Evolutionary conservation across 1,140 invertebrate species (phyloP).

Genomic region (Trachymyrmex cornetzi): DNA sequence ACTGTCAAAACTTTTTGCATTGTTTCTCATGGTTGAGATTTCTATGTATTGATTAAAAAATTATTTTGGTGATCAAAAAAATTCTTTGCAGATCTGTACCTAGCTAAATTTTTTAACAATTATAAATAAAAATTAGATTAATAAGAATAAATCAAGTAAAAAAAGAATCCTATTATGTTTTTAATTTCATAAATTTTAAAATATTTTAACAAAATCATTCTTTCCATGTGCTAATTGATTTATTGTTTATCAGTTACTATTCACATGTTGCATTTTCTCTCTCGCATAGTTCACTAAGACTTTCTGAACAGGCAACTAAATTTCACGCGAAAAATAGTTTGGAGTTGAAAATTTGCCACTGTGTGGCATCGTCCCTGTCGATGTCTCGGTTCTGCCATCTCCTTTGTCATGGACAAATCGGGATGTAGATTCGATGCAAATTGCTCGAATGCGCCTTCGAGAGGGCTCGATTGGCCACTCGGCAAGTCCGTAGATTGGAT

Average conservation of each 20-base stretch:
- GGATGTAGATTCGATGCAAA: conserved; percentile 83
- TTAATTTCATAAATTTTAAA: too few relatives aligned
- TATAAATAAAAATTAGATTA: too few relatives aligned
- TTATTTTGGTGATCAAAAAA: too few relatives aligned
- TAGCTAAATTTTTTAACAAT: too few relatives aligned
- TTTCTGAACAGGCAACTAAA: not conserved
- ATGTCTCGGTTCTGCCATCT: conserved; percentile 30
- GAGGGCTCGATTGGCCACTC: conserved; percentile 80
- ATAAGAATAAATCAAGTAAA: too few relatives aligned
- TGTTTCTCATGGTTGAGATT: too few relatives aligned
- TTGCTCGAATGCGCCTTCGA: conserved; percentile 80
- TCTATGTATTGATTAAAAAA: too few relatives aligned
- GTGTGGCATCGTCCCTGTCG: not conserved
- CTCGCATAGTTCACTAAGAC: not conserved
- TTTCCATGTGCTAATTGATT: too few relatives aligned
- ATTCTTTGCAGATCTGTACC: too few relatives aligned
- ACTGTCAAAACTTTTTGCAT: too few relatives aligned
- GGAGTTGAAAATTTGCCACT: not conserved
- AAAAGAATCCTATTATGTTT: too few relatives aligned
- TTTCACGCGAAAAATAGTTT: conserved; percentile 18
- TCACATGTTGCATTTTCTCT: not conserved
- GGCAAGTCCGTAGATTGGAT: conserved; percentile 81
- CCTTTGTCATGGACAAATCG: conserved; percentile 68
- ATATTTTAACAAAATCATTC: too few relatives aligned
- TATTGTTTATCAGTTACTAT: not conserved